phyloP scores from a whole-genome alignment of 2,113 vertebrate species.

The Colossoma macropomum region DNA sequence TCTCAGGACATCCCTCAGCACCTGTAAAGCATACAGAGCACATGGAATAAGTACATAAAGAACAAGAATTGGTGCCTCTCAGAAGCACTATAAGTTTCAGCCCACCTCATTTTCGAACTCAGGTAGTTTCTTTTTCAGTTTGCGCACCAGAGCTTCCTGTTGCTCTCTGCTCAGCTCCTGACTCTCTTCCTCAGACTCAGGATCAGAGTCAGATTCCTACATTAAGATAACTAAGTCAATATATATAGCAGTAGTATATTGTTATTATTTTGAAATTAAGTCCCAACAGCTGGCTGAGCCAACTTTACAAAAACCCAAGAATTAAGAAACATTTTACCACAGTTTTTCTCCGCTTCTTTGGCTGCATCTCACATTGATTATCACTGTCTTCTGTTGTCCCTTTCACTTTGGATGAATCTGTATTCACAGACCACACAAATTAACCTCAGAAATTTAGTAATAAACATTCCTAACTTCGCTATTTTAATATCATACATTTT shows the following conservation, averaged over 20 bases:
- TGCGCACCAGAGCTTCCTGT: conserved; percentile 85
- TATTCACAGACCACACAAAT: neutral
- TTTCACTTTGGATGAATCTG: conserved; percentile 78
- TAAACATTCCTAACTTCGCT: too few relatives aligned
- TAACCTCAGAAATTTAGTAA: neutral
- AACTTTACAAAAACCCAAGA: neutral
- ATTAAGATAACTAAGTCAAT: neutral
- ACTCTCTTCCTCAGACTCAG: conserved; percentile 58
- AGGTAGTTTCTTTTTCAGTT: conserved; percentile 88
- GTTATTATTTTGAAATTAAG: too few relatives aligned
- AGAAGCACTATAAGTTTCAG: neutral
- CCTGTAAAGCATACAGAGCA: conserved; percentile 70
- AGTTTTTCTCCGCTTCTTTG: conserved; percentile 77
- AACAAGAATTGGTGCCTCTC: neutral
- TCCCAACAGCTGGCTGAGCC: too few relatives aligned
- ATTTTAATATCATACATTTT: too few relatives aligned
- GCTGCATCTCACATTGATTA: conserved; percentile 56
- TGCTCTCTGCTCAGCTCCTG: conserved; percentile 80
- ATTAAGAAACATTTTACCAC: neutral
- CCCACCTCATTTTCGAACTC: conserved; percentile 88
- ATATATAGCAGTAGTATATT: neutral
- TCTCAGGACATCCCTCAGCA: conserved; percentile 87
- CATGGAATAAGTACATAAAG: neutral
- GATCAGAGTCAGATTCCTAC: conserved; percentile 51
- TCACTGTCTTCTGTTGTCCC: conserved; percentile 74